Evolutionary conservation across 2,797 vertebrate genomes (phyloP).

Genomic region (Heterohyrax brucei): DNA sequence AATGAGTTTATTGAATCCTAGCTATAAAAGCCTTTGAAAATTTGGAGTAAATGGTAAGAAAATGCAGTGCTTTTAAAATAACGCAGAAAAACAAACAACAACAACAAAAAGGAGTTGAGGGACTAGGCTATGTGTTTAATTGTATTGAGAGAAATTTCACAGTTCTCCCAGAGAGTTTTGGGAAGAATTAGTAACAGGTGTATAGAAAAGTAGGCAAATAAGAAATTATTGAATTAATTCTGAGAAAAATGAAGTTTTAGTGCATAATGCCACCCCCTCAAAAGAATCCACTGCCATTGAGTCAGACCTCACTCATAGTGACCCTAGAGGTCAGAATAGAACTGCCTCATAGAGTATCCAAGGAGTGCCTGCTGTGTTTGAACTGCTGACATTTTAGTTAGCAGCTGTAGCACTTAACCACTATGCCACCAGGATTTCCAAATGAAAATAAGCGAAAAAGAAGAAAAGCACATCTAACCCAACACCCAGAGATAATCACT

Average conservation of each 20-base stretch:
- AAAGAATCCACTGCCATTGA: no score
- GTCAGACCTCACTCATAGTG: no score
- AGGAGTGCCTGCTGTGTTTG: no score
- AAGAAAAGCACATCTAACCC: not conserved
- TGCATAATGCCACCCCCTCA: not conserved
- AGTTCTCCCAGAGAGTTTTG: not conserved
- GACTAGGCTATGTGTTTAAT: no score
- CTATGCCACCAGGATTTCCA: not conserved
- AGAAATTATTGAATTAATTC: not conserved
- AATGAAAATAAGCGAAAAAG: not conserved
- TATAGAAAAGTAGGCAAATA: not conserved
- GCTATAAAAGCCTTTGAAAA: slow-evolving; percentile 34
- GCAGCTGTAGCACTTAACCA: no score
- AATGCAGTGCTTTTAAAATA: not conserved
- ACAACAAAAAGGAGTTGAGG: not conserved
- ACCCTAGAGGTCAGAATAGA: no score
- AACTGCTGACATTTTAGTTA: no score
- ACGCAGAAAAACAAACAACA: no score
- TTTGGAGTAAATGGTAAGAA: not conserved
- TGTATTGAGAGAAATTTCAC: not conserved
- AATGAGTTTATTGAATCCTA: not conserved
- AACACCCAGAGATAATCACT: not conserved
- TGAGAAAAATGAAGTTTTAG: not conserved
- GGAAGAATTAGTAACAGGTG: not conserved
- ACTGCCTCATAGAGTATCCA: no score